Base-by-base conservation (phyloP, 2,113 vertebrate genomes). In the Prunella himalayana region DNA sequence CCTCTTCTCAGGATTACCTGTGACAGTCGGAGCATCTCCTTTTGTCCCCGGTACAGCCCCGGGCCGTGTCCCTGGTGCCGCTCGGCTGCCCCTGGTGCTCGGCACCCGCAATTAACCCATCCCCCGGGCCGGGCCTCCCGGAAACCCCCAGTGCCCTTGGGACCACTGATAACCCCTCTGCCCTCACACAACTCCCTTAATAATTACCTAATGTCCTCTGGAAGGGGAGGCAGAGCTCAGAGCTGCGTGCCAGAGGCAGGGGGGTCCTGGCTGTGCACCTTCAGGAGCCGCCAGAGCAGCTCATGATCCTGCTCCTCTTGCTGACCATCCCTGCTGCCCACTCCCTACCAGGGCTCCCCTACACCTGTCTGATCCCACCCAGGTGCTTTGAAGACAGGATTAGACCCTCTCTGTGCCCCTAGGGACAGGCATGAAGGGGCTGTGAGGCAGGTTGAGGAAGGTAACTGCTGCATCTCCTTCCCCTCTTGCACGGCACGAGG, bases 151-250 rank as follows among this genome's bases (percentile, higher is more conserved):
- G 86, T 56, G 94, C 90, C 96, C 96, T 97, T 95, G 90, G 84
- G 85, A 94, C 60, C 33, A 3, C 25, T 3, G 94, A 97, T 97
- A 97, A 96, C 96, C 94, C 87, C 50, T 94, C 71, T 77, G 85
- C 82, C 82, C 82, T 84, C 75, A 73, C 68, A 93, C 35, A 93
- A 27, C 92, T 96, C 85, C 95, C 96, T 97, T 97, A 97, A 97
- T 97, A 31, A 97, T 97, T 97, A 97, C 79, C 96, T 93, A 95
- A 94, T 94, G 94, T 96, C 72, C 96, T 92, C 86, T 91, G 78
- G 68, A 72, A 96, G 57, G 56, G 59, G 75, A 94, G 78, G 82
- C 79, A 95, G 88, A 86, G 91, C 92, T 86, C 82, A 51, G 87
- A 49, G 51, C 68, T 92, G 31, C 3, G 7, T 41, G 41, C 79